Evolutionary conservation across 2,888 invertebrate genomes (phyloP), one percentile per base, ranked within the genome.

Genomic region (Amiota minor): DNA sequence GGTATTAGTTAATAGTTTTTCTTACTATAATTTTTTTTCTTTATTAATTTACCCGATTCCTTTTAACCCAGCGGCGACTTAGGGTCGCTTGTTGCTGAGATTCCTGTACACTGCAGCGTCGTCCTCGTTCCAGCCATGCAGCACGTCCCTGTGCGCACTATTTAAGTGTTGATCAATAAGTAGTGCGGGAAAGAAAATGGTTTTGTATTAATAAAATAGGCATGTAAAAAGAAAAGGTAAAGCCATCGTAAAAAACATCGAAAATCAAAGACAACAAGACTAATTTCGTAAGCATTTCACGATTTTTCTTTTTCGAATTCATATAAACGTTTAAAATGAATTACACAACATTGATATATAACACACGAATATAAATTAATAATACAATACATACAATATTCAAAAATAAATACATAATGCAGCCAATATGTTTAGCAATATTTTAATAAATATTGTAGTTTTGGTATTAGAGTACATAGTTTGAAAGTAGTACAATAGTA

Each of bases 121-220:
- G 90, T 84, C 92, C 92, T 76, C 92, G 89, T 86, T 94, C 94
- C 90, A 95, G 93, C 95, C 95, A 95, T 89, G 95, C 95, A 89
- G 95, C 94, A 89, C 95, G 94, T 85, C 95, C 94, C 90, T 94
- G 94, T 86, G 94, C 95, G 92, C 94, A 95, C 95, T 95, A 91
- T 75, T 90, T 87, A 53, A 46, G 56, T 77, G 69, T 71, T 68
- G 49, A 35, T 69, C 71, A 67, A 23, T 35, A 35, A 20, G 18
- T 59, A 35, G 59, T n/a, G 12, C 16, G 16, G 6, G 62, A 45
- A 62, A 53, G 23, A 53, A 18, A n/a, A 35, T 55, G 67, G 35
- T 23, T 59, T 12, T 62, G 70, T 12, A 53, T 72, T 61, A 68
- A n/a, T 12, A 35, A 72, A 18, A 62, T 20, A 61, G 10, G 35